Evolutionary conservation across 2,888 invertebrate genomes (phyloP), one percentile per base, ranked within the genome.

Genomic region (Polydrusus tereticollis): DNA sequence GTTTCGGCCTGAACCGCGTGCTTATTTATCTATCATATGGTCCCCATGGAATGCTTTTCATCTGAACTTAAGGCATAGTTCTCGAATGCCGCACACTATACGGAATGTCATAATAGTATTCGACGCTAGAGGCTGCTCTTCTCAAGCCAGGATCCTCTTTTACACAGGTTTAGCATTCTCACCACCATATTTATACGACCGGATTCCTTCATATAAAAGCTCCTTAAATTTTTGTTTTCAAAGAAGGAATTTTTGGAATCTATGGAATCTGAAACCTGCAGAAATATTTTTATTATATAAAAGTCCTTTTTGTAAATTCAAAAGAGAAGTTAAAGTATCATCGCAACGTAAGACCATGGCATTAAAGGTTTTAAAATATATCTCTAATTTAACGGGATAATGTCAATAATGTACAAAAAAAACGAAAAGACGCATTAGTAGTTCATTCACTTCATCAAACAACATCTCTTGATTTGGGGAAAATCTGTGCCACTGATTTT

Each of bases 21-120:
- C 83, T 84, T 84, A 83, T 83, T 83, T 83, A 83, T 79, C 83
- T 82, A 83, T 84, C 82, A 83, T 84, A 84, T 83, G 84, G 84
- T 84, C 81, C 78, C 80, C 69, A 77, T 75, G 85, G 85, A 85
- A 85, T 85, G 84, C 85, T 82, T 85, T 85, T 85, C 84, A 85
- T 84, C 84, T 83, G 81, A 84, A 85, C 83, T 85, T 84, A 83
- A 84, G 83, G 84, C 84, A 85, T 85, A 85, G 85, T 85, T 85
- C 81, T 80, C 79, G 82, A 82, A 85, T 84, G 83, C 85, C 85
- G 80, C 80, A 81, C 82, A 79, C 79, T 79, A 80, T 78, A 80
- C 79, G 84, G 85, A 84, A 85, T 85, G 85, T 84, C 85, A 83
- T 84, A 74, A 83, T 82, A 83, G 81, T 82, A 81, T 81, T 79